Conservation (phyloP, 2,797 vertebrate species). For the Pipistrellus pygmaeus region DNA sequence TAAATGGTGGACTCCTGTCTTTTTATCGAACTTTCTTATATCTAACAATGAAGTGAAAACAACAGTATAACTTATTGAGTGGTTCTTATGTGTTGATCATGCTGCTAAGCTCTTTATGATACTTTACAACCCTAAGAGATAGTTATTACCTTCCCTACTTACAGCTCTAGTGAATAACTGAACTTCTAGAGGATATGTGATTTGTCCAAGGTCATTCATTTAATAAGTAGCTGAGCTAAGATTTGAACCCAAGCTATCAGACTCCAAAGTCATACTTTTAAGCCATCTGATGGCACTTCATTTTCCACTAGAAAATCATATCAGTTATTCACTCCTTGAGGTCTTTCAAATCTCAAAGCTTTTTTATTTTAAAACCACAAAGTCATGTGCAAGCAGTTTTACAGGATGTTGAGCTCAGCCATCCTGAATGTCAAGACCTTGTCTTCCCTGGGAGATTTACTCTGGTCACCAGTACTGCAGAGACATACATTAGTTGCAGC, state of each 20-base stretch:
- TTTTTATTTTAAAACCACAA: conserved; percentile 66
- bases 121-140: background rate
- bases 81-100: conserved; percentile 4
- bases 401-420: conserved; percentile 63
- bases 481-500: background rate
- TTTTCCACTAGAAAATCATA: conserved; percentile 58
- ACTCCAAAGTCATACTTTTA: conserved; percentile 25
- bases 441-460: conserved; percentile 45
- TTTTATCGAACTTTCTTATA: conserved; percentile 55
- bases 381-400: conserved; percentile 43
- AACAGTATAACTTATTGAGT: conserved; percentile 6
- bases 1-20: background rate
- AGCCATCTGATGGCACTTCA: conserved; percentile 38
- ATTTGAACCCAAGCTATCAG: conserved; percentile 51
- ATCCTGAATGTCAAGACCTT: conserved; percentile 65
- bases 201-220: conserved; percentile 42
- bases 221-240: conserved; percentile 55
- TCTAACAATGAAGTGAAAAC: conserved; percentile 47
- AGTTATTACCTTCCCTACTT: conserved; percentile 38
- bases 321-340: conserved; percentile 47
- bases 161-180: conserved; percentile 30
- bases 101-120: background rate
- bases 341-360: conserved; percentile 45
- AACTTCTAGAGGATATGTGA: conserved; percentile 58
- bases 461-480: conserved; percentile 34